phyloP scores from a whole-genome alignment of 1,140 invertebrate genomes.

The Drosophila auraria region DNA sequence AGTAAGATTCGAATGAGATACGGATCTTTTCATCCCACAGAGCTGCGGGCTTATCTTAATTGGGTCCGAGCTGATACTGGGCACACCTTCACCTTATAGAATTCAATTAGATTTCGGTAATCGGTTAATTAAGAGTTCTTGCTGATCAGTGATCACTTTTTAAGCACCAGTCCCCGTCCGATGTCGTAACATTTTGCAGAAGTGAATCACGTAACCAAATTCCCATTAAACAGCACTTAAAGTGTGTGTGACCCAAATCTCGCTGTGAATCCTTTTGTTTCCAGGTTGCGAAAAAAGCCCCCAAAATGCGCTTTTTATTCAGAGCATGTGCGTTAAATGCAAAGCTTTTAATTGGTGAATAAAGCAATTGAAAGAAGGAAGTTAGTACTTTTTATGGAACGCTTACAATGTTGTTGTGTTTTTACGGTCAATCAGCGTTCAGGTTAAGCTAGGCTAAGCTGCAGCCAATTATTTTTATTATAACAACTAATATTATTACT shows the following conservation, averaged over 20 bases:
- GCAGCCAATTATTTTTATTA: conserved; percentile 47
- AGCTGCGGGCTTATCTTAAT: conserved; percentile 16
- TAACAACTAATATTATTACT: conserved; percentile 8
- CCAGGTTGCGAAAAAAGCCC: conserved; percentile 7
- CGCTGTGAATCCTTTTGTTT: conserved; percentile 37
- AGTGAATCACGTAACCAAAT: conserved; percentile 22
- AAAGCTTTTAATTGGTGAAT: conserved; percentile 22
- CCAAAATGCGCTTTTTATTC: conserved; percentile 5
- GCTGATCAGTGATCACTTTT: conserved; percentile 13
- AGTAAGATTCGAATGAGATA: conserved; percentile 19
- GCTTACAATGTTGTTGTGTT: conserved; percentile 32
- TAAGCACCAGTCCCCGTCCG: background rate
- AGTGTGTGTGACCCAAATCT: conserved; percentile 13
- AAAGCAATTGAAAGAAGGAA: conserved; percentile 47
- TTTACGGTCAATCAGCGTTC: conserved; percentile 56
- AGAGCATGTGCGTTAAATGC: conserved; percentile 12
- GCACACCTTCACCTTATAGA: conserved; percentile 16
- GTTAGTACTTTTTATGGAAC: conserved; percentile 28
- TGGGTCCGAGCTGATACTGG: background rate
- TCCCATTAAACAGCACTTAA: background rate
- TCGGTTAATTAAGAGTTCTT: conserved; percentile 31
- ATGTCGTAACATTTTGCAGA: conserved; percentile 19
- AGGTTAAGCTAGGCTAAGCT: conserved; percentile 23
- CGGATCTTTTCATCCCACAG: conserved; percentile 24
- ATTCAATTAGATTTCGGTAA: conserved; percentile 29